Evolutionary conservation across 2,797 vertebrate genomes (phyloP), one percentile per base, ranked within the genome.

Genomic region (Peromyscus eremicus): DNA sequence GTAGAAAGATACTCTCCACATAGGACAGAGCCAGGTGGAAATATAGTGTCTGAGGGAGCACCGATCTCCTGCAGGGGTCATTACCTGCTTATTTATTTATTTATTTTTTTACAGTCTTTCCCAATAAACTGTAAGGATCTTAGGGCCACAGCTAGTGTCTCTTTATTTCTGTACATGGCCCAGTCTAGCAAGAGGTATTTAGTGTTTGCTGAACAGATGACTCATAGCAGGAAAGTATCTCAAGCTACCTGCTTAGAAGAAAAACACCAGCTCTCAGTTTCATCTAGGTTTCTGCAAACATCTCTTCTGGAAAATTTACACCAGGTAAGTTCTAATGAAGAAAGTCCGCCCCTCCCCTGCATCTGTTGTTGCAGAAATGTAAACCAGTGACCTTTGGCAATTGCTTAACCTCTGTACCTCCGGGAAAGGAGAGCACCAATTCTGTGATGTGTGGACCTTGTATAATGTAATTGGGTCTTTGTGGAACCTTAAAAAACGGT

Each of bases 381-480:
- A 92, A n/a, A 91, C 25, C 76, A 91, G 75, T 46, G 85, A 89
- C 88, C 76, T 37, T 55, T n/a, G 88, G 91, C 73, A 93, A 87
- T 94, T 85, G 85, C 71, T 94, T 94, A 93, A 95, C 60, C 79
- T 94, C 68, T 10, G 10, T 82, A 81, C 85, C 64, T 70, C 66
- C 85, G 83, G 64, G 82, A 93, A 89, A 95, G 94, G 89, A 87
- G 17, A 89, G 60, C 73, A 73, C 83, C 87, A 91, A 71, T 86
- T 92, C 82, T 94, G 77, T 83, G 83, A 79, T 52, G 92, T 27
- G 73, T 40, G 88, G 62, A 40, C 89, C 84, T 46, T 82, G 52
- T 87, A 77, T 75, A 82, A 90, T 8, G 49, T 92, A 97, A 96
- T 13, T 71, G 91, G 71, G 88, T 92, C 89, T 95, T 55, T 73